phyloP scores from a whole-genome alignment of 2,113 vertebrate genomes.

The Oxyura jamaicensis region DNA sequence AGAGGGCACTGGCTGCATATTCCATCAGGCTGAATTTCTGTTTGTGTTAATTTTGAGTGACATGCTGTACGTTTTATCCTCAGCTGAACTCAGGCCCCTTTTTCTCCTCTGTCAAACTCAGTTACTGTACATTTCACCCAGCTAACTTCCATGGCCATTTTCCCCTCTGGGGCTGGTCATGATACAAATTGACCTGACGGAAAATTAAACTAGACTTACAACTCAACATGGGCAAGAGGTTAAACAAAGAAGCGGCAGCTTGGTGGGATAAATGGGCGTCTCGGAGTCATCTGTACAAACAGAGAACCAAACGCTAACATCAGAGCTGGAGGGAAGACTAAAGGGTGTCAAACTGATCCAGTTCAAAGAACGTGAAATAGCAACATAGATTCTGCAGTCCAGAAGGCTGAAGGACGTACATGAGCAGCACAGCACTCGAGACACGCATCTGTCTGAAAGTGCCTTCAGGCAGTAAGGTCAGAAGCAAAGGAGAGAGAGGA shows the following conservation, averaged over 20 bases:
- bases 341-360: background rate
- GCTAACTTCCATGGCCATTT: background rate
- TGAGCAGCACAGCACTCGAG: background rate
- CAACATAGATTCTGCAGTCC: background rate
- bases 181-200: conserved; percentile 38
- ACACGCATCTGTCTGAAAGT: background rate
- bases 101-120: conserved; percentile 37
- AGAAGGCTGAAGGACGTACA: background rate
- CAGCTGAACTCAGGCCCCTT: background rate
- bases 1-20: background rate
- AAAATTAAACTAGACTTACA: background rate
- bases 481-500: background rate
- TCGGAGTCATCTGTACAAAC: background rate
- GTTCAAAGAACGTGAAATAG: background rate
- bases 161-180: conserved; percentile 2
- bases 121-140: conserved; percentile 14
- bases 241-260: background rate
- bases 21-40: background rate
- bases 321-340: background rate
- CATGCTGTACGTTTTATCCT: background rate
- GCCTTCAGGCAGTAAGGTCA: background rate
- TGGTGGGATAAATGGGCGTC: background rate
- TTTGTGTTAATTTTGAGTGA: background rate
- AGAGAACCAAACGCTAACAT: background rate
- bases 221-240: background rate